Base-by-base conservation (phyloP, 53 echinoderm and acorn worm genomes). In the Hippasteria phrygiana region DNA sequence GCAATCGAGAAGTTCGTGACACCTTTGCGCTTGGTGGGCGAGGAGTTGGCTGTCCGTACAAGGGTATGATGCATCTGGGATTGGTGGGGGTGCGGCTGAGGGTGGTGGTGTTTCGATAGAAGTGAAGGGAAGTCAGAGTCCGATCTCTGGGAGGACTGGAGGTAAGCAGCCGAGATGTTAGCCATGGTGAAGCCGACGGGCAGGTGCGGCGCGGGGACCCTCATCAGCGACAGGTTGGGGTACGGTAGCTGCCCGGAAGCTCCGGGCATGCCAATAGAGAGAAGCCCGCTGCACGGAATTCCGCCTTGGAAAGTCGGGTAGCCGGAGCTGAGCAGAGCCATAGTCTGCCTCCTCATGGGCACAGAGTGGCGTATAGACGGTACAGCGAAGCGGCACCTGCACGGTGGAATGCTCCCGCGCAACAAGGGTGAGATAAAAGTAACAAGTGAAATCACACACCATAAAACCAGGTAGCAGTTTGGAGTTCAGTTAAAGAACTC, bases 1-100 rank as follows among this genome's bases (percentile, higher is more conserved):
- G 94, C 94, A 28, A 94, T 94, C 26, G 94, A 94, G 87, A 96
- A 94, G 88, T 94, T 94, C 39, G 94, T 94, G 36, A 94, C 82
- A n/a, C 94, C 92, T 46, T 77, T 87, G 39, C 89, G 73, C 32
- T 82, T 89, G 43, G 87, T n/a, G n/a, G 78, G 43, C 32, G 71
- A 28, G 27, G 69, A 31, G 63, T 55, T 64, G 56, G 79, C 43
- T 46, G 77, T 38, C 67, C 67, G 77, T 18, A 36, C 50, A 18
- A 39, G 43, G 40, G 51, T 47, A 35, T 36, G 65, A 34, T 77
- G 77, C 11, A 46, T 79, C 17, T 78, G 71, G 45, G 54, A 45
- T 41, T 48, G 89, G 16, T 78, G 89, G 54, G 20, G 63, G 62
- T 35, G 42, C 6, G 41, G 67, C 63, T 80, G 62, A 20, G n/a